These are phyloP conservation scores for Adelges cooleyi DNA, from an alignment of 1,140 invertebrate species.

Conservation along the genomic window DNA sequence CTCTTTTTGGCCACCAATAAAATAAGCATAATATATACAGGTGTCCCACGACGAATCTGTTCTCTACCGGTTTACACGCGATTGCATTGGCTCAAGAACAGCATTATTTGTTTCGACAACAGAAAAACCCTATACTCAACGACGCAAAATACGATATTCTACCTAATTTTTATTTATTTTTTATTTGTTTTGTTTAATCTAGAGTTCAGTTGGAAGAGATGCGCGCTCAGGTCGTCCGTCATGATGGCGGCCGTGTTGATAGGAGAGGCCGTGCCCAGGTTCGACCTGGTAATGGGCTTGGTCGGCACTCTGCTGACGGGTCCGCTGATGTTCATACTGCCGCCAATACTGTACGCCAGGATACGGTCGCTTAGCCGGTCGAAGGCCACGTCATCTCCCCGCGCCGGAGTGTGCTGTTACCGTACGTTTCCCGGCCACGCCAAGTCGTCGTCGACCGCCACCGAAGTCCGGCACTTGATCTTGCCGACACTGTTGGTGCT, in stretches of 20 bases:
- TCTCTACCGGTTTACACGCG: too few species aligned
- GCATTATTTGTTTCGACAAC: too few species aligned
- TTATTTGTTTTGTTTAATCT: conserved; percentile 32
- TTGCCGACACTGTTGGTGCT: conserved; percentile 17
- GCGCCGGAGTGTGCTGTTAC: conserved; percentile 7
- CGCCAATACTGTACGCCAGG: conserved; percentile 65
- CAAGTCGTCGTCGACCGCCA: background rate
- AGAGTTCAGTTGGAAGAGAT: conserved; percentile 71
- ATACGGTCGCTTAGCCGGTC: conserved; percentile 41
- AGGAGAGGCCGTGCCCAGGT: conserved; percentile 69
- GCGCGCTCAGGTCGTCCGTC: conserved; percentile 56
- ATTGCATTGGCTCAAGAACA: too few species aligned
- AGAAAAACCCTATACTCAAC: background rate
- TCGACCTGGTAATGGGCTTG: conserved; percentile 79
- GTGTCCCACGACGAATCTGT: too few species aligned
- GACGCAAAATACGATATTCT: background rate
- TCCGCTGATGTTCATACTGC: conserved; percentile 71
- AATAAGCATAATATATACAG: too few species aligned
- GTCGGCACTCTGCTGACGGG: conserved; percentile 74
- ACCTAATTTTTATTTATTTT: too few species aligned
- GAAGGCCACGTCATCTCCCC: background rate
- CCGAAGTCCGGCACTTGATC: background rate
- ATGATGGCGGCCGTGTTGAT: conserved; percentile 60
- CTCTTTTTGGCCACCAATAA: too few species aligned
- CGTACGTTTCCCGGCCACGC: conserved; percentile 1